Base-by-base conservation (phyloP, 2,888 invertebrate genomes). In the Diploptera punctata region DNA sequence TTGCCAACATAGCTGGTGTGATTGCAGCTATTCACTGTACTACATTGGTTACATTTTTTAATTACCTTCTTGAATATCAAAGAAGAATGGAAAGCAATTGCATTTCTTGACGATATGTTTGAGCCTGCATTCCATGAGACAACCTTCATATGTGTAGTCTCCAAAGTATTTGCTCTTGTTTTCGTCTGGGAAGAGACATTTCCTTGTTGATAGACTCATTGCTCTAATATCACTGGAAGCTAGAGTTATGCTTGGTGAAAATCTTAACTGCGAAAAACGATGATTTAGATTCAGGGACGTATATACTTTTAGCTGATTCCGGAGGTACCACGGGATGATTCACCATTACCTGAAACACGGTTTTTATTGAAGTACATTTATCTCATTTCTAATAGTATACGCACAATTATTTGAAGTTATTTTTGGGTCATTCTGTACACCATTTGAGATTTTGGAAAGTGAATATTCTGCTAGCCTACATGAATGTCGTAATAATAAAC, bases 71-170 rank as follows among this genome's bases (percentile, higher is more conserved):
- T 33, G 33, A 7, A 33, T 10, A 33, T 33, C 33, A 10, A 77
- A 79, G 61, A 77, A 78, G 67, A 78, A 79, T 1, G 79, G 79
- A n/a, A 76, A 69, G 69, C 79, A 79, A 7, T 73, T 72, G 26
- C 79, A 79, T 68, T 76, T 74, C 62, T 76, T 9, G 16, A 76
- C 31, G 68, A 79, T 69, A 73, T 77, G 77, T n/a, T 76, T 67
- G 61, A 79, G 74, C 33, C 79, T 72, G 70, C 79, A 79, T 68
- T 79, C 78, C 21, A 79, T 76, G 7, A 78, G 75, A 57, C 79
- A 79, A 16, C 75, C 76, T 61, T 74, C 76, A 67, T 77, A 76
- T 0, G 79, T 77, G 67, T 78, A 79, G 7, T 75, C 72, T 29
- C 68, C 71, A 4, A 77, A 72, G 2, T 78, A 70, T 18, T 69